Percentiles rank a stretch among this genome's conserved stretches.
Conservation (phyloP, 2,888 invertebrate genomes). For the Ichneumoninae sp. region DNA sequence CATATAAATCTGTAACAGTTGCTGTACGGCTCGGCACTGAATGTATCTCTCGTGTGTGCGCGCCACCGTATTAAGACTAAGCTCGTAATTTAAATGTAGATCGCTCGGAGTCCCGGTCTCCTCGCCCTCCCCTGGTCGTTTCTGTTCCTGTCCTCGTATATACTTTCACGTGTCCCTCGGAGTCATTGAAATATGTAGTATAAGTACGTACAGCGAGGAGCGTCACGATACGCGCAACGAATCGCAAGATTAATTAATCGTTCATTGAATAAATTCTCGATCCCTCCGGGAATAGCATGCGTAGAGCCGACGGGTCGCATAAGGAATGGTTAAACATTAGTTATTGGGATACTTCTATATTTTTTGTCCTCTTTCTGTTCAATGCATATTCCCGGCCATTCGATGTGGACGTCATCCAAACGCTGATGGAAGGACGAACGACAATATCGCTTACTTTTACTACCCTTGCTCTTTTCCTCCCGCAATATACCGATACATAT, state of each 20-base stretch:
- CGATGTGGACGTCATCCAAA: not conserved
- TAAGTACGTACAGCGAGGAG: slow-evolving; percentile 1
- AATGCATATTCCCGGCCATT: not conserved
- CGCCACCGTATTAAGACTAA: slow-evolving; percentile 73
- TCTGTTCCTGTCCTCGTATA: slow-evolving; percentile 42
- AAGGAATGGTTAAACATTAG: not conserved
- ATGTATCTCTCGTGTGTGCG: slow-evolving; percentile 57
- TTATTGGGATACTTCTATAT: not conserved
- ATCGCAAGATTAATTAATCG: slow-evolving; percentile 59
- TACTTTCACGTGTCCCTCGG: slow-evolving; percentile 54
- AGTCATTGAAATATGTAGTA: slow-evolving; percentile 49
- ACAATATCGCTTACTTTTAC: not conserved
- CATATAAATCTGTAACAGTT: slow-evolving; percentile 75
- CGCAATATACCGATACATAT: slow-evolving; percentile 35
- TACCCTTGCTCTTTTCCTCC: not conserved
- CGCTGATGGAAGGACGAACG: not conserved
- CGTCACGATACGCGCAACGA: slow-evolving; percentile 33
- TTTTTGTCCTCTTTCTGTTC: not conserved
- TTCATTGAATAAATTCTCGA: slow-evolving; percentile 54
- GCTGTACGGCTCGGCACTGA: slow-evolving; percentile 60
- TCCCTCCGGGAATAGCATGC: slow-evolving; percentile 23
- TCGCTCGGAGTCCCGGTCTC: slow-evolving; percentile 52
- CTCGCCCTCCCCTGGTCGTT: slow-evolving; percentile 34
- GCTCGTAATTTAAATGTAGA: slow-evolving; percentile 75
- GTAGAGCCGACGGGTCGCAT: not conserved